Conservation (phyloP, 2,113 vertebrate genomes). For the Cavia aperea region DNA sequence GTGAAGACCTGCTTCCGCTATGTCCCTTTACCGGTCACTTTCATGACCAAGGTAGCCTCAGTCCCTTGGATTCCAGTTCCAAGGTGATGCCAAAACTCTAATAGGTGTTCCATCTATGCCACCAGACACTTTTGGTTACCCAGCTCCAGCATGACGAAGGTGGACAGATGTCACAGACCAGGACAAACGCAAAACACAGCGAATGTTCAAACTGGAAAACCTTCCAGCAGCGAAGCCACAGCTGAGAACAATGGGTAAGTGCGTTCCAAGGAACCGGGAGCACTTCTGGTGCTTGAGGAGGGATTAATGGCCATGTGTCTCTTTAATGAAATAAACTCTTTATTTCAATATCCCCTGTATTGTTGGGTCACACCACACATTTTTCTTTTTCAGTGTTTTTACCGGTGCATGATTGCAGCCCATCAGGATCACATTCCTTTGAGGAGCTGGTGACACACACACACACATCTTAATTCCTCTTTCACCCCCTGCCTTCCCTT, state of each 20-base stretch:
- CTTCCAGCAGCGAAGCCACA: background rate
- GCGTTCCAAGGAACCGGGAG: background rate
- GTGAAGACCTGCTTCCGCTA: background rate
- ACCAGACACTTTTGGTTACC: background rate
- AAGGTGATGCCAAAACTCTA: fast-evolving
- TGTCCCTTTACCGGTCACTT: background rate
- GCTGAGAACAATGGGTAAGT: background rate
- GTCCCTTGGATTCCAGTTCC: background rate
- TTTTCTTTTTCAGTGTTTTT: background rate
- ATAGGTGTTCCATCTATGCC: fast-evolving
- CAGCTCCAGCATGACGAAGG: background rate
- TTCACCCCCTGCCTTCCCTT: background rate
- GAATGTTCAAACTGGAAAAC: background rate
- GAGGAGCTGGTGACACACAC: background rate
- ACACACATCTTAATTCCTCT: background rate
- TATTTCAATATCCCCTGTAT: background rate
- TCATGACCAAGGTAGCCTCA: background rate
- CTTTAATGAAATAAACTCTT: background rate
- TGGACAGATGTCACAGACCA: fast-evolving
- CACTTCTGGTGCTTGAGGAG: background rate
- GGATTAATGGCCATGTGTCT: background rate
- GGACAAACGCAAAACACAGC: background rate
- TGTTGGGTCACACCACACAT: background rate
- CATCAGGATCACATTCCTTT: background rate
- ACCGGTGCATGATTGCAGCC: background rate